Conservation (phyloP, 2,113 vertebrate species). For the Bubo bubo region DNA sequence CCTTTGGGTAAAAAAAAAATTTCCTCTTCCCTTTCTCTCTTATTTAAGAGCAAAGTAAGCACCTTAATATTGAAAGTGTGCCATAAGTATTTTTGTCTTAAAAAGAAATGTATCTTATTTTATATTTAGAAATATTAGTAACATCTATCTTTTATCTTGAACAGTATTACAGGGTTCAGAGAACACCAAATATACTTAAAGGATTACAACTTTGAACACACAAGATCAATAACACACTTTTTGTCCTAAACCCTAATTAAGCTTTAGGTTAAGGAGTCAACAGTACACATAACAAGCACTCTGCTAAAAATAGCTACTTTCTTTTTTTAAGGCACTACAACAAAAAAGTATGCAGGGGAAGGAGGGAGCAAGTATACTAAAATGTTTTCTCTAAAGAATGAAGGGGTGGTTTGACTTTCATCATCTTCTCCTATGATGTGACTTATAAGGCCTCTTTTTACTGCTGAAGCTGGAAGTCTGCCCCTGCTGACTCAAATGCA, state of each 20-base stretch:
- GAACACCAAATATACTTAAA: neutral
- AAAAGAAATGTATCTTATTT: neutral
- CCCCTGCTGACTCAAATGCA: neutral
- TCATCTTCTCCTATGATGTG: neutral
- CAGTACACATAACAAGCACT: neutral
- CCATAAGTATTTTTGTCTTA: neutral
- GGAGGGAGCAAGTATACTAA: neutral
- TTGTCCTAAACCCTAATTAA: neutral
- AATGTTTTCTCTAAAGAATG: neutral
- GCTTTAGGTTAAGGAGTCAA: neutral
- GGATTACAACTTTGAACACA: neutral
- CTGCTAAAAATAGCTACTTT: neutral
- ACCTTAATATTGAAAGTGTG: neutral
- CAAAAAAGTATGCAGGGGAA: neutral
- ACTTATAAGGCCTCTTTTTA: neutral
- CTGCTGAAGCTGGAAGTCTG: neutral
- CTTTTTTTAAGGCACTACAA: neutral
- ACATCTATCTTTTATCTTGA: neutral
- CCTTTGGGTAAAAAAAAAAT: neutral
- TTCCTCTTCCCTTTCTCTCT: neutral
- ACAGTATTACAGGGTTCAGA: neutral
- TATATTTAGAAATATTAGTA: neutral
- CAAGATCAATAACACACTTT: neutral
- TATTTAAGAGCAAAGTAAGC: neutral
- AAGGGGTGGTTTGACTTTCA: neutral